Evolutionary conservation across 2,888 invertebrate species (phyloP).

Genomic region (Himalopsyche kuldschensis): DNA sequence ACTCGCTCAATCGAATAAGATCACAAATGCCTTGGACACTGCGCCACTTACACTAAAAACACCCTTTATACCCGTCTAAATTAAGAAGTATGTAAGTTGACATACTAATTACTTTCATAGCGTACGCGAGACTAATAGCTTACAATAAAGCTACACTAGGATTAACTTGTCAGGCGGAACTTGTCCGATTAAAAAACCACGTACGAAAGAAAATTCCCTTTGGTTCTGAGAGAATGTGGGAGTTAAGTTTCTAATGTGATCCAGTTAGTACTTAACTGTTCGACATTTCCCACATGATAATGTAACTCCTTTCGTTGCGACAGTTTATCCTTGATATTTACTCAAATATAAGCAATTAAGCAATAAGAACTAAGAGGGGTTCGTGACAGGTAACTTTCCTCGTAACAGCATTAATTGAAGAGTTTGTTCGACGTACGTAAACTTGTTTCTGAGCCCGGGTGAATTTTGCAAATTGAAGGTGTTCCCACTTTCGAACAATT

Average conservation of each 20-base stretch:
- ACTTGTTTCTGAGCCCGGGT: conserved; percentile 26
- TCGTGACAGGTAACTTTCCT: conserved; percentile 21
- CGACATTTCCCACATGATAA: neutral
- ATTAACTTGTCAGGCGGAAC: neutral
- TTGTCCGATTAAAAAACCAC: neutral
- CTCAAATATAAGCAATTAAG: conserved; percentile 23
- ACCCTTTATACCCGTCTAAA: too few species aligned
- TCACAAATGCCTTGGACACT: too few species aligned
- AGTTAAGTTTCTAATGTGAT: neutral
- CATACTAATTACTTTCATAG: too few species aligned
- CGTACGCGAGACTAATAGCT: neutral
- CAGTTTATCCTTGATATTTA: neutral
- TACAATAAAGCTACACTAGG: neutral
- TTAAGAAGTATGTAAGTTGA: too few species aligned
- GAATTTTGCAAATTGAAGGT: conserved; percentile 27
- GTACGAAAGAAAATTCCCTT: neutral
- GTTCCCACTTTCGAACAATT: conserved; percentile 9
- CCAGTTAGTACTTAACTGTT: neutral
- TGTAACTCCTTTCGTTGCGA: neutral
- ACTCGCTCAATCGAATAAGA: too few species aligned
- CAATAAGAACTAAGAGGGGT: conserved; percentile 30
- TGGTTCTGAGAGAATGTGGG: neutral
- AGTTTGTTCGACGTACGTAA: conserved; percentile 26
- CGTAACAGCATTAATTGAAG: conserved; percentile 35
- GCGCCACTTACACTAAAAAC: too few species aligned